These are phyloP conservation scores for Eptatretus atami DNA, from an alignment of 2,797 vertebrate genomes.

Conservation along the genomic window DNA sequence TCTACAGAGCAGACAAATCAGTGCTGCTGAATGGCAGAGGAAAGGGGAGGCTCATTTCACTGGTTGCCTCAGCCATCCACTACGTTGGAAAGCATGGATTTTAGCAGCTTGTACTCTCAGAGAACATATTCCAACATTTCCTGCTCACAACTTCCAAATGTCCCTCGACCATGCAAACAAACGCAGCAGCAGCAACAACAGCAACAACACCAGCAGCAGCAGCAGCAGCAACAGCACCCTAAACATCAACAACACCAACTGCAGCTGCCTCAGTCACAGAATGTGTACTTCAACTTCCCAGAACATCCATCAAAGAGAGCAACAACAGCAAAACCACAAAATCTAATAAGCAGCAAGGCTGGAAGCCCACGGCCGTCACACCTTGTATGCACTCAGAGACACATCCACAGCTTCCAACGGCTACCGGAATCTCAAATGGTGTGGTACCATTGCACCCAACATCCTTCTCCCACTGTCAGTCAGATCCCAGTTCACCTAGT, in stretches of 20 bases:
- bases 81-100: conserved; percentile 96
- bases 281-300: conserved; percentile 3
- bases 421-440: neutral
- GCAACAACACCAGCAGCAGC: neutral
- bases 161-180: neutral
- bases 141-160: neutral
- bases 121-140: conserved; percentile 18
- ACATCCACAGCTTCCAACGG: neutral
- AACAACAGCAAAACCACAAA: neutral
- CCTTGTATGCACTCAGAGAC: conserved; percentile 2
- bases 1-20: neutral
- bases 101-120: conserved; percentile 90
- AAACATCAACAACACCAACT: conserved; percentile 2
- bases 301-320: conserved; percentile 3
- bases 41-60: neutral
- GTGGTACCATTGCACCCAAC: neutral
- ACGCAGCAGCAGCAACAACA: neutral
- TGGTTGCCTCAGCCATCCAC: conserved; percentile 64
- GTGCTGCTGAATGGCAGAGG: neutral
- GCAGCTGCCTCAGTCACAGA: conserved; percentile 1
- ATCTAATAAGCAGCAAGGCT: neutral
- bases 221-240: neutral
- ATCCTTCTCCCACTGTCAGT: conserved; percentile 4
- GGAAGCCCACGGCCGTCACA: neutral
- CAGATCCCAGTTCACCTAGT: neutral